Conservation (phyloP, 2,797 vertebrate genomes). For the Nannoperca obscura region DNA sequence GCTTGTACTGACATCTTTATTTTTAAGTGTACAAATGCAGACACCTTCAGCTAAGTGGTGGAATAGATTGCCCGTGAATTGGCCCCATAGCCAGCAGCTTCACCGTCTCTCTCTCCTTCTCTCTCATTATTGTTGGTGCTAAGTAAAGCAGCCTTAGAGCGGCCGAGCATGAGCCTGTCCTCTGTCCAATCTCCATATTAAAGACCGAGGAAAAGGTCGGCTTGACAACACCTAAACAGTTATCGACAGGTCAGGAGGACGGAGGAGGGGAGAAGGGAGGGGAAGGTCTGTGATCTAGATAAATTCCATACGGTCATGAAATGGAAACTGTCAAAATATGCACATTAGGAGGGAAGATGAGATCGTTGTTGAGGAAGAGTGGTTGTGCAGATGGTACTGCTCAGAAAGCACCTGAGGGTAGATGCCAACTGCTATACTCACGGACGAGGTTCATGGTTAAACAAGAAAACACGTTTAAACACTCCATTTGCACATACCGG, state of each 20-base stretch:
- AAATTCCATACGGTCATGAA: conserved; percentile 54
- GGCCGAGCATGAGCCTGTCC: conserved; percentile 36
- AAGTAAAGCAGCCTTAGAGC: conserved; percentile 43
- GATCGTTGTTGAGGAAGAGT: conserved; percentile 29
- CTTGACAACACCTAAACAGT: conserved; percentile 61
- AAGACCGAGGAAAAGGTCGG: conserved; percentile 70
- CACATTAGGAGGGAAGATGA: conserved; percentile 40
- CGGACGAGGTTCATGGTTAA: conserved; percentile 1
- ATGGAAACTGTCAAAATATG: conserved; percentile 61
- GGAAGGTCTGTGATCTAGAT: conserved; percentile 56
- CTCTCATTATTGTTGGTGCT: conserved; percentile 45
- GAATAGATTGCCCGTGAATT: conserved; percentile 30
- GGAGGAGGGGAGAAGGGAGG: conserved; percentile 30
- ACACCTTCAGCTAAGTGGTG: conserved; percentile 29
- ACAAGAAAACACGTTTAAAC: conserved; percentile 18
- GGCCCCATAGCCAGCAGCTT: conserved; percentile 34
- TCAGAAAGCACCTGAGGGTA: conserved; percentile 14
- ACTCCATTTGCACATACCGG: conserved; percentile 10
- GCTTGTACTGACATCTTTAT: conserved; percentile 34
- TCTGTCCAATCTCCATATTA: conserved; percentile 70
- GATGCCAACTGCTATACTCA: conserved; percentile 12
- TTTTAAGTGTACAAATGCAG: conserved; percentile 20
- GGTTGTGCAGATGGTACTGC: conserved; percentile 30
- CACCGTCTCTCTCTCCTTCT: conserved; percentile 5
- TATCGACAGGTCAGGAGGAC: conserved; percentile 59